Base-by-base conservation (phyloP, 2,797 vertebrate genomes). In the Pseudopleuronectes americanus region DNA sequence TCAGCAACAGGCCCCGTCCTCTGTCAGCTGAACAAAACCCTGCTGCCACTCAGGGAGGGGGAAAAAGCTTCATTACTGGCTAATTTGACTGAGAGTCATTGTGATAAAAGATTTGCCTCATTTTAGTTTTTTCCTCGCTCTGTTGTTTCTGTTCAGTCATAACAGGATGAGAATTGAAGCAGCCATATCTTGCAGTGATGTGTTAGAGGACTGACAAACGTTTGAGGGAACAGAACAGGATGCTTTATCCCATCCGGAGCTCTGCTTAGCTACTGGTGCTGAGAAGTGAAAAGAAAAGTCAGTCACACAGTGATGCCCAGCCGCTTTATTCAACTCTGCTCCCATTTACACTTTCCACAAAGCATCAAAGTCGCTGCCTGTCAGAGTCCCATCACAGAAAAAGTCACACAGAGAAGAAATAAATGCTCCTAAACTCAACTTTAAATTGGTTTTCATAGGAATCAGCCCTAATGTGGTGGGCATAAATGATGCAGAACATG, bases 231-330 rank as follows among this genome's bases (percentile, higher is more conserved):
- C 72, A 48, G 85, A 82, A 88, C 78, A 75, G 86, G 86, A 92
- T 89, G 84, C 76, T 92, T 92, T 81, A 81, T 83, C 72, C 78
- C 31, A 76, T 85, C 80, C 64, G 76, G 45, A 79, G 68, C 68
- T 88, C 82, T 87, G 87, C 91, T 90, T 92, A 84, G 91, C 84
- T 92, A 90, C 92, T 89, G 83, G 79, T 76, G 71, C 79, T 77
- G 76, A 77, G 56, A 83, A 79, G 69, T 90, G 82, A 93, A 92
- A 92, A 77, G 71, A 75, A 51, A 90, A 90, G 88, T 81, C 88
- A 84, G 80, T 89, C 79, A 70, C 79, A 91, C 87, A 83, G 90
- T 71, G 90, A 91, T 84, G 75, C 87, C 89, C 91, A 92, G 86
- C 89, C 64, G 87, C 76, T 89, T 81, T 78, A 90, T 93, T 92